Evolutionary conservation across 2,113 vertebrate genomes (phyloP), one percentile per base, ranked within the genome.

Genomic region (Heteronetta atricapilla): DNA sequence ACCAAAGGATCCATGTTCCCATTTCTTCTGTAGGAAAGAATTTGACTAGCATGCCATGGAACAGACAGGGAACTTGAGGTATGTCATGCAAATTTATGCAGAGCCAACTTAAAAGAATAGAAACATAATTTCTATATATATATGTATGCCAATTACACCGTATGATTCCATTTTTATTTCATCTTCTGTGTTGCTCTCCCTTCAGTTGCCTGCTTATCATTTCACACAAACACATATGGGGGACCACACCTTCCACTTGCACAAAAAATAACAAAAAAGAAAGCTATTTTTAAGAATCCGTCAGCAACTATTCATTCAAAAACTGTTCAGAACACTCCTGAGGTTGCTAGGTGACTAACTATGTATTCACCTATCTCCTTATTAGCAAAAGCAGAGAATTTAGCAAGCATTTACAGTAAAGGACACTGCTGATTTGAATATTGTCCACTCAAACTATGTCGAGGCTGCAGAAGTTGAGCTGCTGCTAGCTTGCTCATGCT

Each of bases 81-180:
- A 94, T 95, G 84, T 69, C 81, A 80, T 92, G 87, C 55, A 96
- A 96, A 95, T 94, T 93, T 94, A 95, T 89, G 82, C 87, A 94
- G 89, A 96, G 72, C n/a, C 23, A 4, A 55, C 55, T 95, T 95
- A 88, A 94, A 95, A 96, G 58, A 96, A 97, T 89, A 97, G 91
- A 86, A 95, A 81, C 85, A 94, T 31, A 87, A 90, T 81, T 91
- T 92, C 69, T 92, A 91, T 95, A 90, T 94, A 96, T 88, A 96
- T 88, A 88, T 76, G 26, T 42, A 94, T 88, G 91, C 56, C 82
- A 95, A 81, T 93, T 93, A 88, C 73, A 86, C 76, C 4, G 5
- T 88, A 78, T 79, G 44, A 94, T 90, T 97, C 95, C 83, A 88
- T 94, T 94, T 96, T 83, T 86, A 85, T 56, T 96, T 95, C 74